Base-by-base conservation (phyloP, 1,140 invertebrate genomes). In the Araneus ventricosus region DNA sequence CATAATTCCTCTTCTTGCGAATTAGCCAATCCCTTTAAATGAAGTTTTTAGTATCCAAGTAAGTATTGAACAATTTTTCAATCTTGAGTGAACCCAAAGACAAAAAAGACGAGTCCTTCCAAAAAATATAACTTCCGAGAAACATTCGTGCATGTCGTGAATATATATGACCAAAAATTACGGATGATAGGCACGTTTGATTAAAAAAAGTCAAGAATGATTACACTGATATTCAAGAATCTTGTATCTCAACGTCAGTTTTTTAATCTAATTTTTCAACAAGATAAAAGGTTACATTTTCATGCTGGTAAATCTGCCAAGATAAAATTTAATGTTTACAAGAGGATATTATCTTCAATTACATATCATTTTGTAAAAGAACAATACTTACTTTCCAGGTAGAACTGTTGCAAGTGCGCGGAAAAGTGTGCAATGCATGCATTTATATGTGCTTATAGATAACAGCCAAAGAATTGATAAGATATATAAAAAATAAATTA, bases 191-290 rank as follows among this genome's bases (percentile, higher is more conserved):
- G 20, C 27, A 30, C 30, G 14, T 37, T 75, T 37, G 70, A 37
- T 75, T 75, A 34, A 20, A 75, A 67, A 75, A 75, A 37, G 20
- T 75, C 70, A 6, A 34, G 30, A 75, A 75, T 75, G 70, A 75
- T 75, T 75, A 20, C 70, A 20, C 70, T 75, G 70, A 20, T 34
- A 30, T 17, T 37, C 30, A 20, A 75, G 70, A 75, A 37, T 20
- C 70, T 75, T 75, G 70, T 75, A 75, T 75, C 30, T 34, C 30
- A 24, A 34, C 70, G 27, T 75, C 30, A 37, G 10, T 14, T 75
- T 75, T 67, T 34, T 17, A 34, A 75, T 75, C 30, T 75, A 75
- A 75, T 75, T 75, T 75, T 75, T 75, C 70, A 75, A 37, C 70
- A 20, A 75, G 70, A 75, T 75, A 75, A 75, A 75, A 75, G 20